A percentile compares a stretch with the other conserved stretches of the same genome.
phyloP scores from a whole-genome alignment of 2,888 invertebrate species.

The Pasiphila rectangulata region DNA sequence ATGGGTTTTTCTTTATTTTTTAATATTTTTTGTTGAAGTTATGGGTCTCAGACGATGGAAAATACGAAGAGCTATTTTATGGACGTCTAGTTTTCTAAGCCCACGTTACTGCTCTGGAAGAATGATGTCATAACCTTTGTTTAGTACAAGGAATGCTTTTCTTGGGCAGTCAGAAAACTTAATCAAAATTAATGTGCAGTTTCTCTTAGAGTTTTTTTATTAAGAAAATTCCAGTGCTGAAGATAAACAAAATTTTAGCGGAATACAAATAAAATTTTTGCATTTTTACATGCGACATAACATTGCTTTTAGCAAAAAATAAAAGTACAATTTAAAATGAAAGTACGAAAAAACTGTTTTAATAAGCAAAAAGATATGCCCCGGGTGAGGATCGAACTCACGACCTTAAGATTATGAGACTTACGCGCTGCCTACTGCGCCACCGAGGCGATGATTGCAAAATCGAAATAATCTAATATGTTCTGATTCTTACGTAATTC shows the following conservation, averaged over 20 bases:
- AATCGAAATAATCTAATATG: neutral
- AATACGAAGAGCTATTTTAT: constrained; percentile 28
- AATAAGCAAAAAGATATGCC: constrained; percentile 87
- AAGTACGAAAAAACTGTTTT: neutral
- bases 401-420: constrained; percentile 96
- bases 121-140: constrained; percentile 1
- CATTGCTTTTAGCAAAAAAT: too few relatives aligned
- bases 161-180: too few relatives aligned
- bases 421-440: constrained; percentile 85
- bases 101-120: constrained; percentile 1
- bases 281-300: too few relatives aligned
- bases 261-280: neutral
- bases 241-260: neutral
- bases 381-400: constrained; percentile 97
- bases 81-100: constrained; percentile 25
- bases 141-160: neutral
- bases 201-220: too few relatives aligned
- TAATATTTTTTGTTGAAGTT: constrained; percentile 73
- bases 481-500: neutral
- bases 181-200: too few relatives aligned
- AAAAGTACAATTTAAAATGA: too few relatives aligned
- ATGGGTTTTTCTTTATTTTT: constrained; percentile 79
- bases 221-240: too few relatives aligned
- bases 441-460: constrained; percentile 37
- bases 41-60: constrained; percentile 30